Base-by-base conservation (phyloP, 2,797 vertebrate species). In the Falco concolor region DNA sequence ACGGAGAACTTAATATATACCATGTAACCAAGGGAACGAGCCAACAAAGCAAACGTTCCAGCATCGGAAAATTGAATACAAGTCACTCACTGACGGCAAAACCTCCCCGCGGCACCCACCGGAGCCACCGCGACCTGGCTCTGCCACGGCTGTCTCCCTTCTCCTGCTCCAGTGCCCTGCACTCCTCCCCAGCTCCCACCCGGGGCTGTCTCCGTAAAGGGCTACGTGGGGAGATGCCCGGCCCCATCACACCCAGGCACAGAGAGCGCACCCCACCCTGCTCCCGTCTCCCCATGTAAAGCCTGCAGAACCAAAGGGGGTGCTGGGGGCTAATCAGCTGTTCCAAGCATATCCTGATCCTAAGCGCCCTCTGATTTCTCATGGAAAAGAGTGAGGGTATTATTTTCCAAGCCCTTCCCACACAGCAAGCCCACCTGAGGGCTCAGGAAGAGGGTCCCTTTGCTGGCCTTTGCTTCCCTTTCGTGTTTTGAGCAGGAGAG, bases 1-100 rank as follows among this genome's bases (percentile, higher is more conserved):
- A 89, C 3, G 68, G 87, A 82, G 84, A 89, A 92, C 95, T 92
- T 83, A 93, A 95, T 94, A 93, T 92, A 93, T 61, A 94, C 60
- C 93, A 65, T 0, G 95, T 97, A 96, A 96, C 95, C 92, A 96
- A 96, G 96, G 95, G 89, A 96, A 96, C 95, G 0, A 91, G 82
- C 78, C 87, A 83, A 87, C 90, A 87, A 93, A 92, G 92, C 53
- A 57, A 95, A 67, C 4, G 25, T 77, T 96, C 81, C 86, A 82
- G 83, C 0, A 1, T 30, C 0, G 2, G 77, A 70, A 88, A 89
- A 90, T 20, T 52, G 78, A 94, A 77, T 53, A 85, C 47, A 63
- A 89, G 84, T 80, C 84, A 76, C 75, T 83, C 5, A 21, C 56
- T 53, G 89, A 92, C 0, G 6, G 89, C 72, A 89, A 77, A 90